Percentiles rank a stretch among this genome's conserved stretches.
Evolutionary conservation across 2,797 vertebrate genomes (phyloP).

Genomic region (Diplodus sargus): DNA sequence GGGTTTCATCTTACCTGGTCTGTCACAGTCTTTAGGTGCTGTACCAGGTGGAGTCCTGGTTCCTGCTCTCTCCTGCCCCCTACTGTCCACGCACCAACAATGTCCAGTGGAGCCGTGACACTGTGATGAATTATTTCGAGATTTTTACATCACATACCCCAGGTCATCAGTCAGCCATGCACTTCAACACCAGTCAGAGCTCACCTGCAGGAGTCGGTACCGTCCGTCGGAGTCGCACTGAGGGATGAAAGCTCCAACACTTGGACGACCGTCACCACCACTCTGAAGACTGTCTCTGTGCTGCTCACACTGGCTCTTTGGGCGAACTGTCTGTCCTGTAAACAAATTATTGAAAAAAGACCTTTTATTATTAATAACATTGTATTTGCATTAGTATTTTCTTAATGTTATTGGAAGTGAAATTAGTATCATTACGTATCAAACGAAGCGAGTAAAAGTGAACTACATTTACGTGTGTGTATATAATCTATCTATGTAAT

Average conservation of each 20-base stretch:
- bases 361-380: background rate
- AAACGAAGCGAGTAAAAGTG: no score
- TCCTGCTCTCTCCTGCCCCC: conserved; percentile 84
- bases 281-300: conserved; percentile 80
- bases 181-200: background rate
- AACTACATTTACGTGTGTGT: no score
- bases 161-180: background rate
- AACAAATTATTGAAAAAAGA: background rate
- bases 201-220: conserved; percentile 83
- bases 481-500: no score
- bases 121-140: conserved; percentile 64
- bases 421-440: no score
- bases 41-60: conserved; percentile 84
- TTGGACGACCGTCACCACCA: background rate
- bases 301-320: conserved; percentile 81
- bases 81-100: conserved; percentile 90
- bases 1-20: conserved; percentile 76
- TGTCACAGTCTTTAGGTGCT: conserved; percentile 75
- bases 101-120: conserved; percentile 88
- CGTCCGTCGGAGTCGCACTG: conserved; percentile 84
- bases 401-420: no score
- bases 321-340: conserved; percentile 57
- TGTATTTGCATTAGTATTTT: background rate
- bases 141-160: background rate
- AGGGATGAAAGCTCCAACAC: conserved; percentile 75